Conservation (phyloP, 2,888 invertebrate genomes). For the Nebria salina region DNA sequence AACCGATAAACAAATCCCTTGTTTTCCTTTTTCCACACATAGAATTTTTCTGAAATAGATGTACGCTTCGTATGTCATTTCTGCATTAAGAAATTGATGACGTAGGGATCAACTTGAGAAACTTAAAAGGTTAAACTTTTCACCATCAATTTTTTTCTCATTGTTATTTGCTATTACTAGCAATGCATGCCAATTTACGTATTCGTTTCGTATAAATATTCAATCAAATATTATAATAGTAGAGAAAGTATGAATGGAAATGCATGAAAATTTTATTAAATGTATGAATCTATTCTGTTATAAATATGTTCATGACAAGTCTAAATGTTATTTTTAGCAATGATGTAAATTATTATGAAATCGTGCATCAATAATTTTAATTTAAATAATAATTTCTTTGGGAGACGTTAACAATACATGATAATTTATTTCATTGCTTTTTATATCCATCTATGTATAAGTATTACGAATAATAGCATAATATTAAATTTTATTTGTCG, state of each 20-base stretch:
- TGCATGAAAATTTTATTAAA: too few relatives aligned
- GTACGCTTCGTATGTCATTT: background rate
- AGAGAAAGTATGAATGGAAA: too few relatives aligned
- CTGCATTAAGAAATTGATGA: background rate
- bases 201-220: background rate
- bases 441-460: background rate
- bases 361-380: background rate
- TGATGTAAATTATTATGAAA: background rate
- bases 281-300: too few relatives aligned
- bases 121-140: slow-evolving; percentile 1
- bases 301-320: background rate
- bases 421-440: background rate
- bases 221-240: too few relatives aligned
- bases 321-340: background rate
- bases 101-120: background rate
- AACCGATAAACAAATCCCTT: background rate
- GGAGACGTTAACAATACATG: background rate
- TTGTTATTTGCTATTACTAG: background rate
- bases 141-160: background rate
- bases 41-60: background rate
- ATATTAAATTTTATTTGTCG: background rate
- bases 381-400: background rate
- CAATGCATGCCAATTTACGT: background rate
- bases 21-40: background rate
- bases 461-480: background rate